These are phyloP conservation scores for Melinopterus prodromus DNA, from an alignment of 2,888 invertebrate genomes.

Conservation along the genomic window DNA sequence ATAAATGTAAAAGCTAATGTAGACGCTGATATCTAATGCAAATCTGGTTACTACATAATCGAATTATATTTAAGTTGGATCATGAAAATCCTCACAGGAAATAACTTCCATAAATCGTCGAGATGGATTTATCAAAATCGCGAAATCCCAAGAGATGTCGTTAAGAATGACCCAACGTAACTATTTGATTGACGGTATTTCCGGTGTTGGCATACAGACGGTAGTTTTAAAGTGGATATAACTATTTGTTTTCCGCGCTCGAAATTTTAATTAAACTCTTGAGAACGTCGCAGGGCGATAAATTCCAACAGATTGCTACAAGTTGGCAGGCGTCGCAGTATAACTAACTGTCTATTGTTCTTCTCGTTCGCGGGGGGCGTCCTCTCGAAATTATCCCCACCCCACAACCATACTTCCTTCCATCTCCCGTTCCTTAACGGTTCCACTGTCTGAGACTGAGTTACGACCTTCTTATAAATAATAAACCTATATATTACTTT, in stretches of 20 bases:
- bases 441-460: slow-evolving; percentile 55
- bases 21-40: too few relatives aligned
- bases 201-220: neutral
- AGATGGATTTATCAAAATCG: neutral
- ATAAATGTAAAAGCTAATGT: too few relatives aligned
- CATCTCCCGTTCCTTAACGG: slow-evolving; percentile 8
- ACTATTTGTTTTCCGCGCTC: slow-evolving; percentile 12
- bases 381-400: slow-evolving; percentile 44
- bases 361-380: slow-evolving; percentile 37
- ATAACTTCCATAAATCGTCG: too few relatives aligned
- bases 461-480: slow-evolving; percentile 59
- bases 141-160: neutral
- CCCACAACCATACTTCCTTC: slow-evolving; percentile 45
- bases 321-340: slow-evolving; percentile 42
- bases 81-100: too few relatives aligned
- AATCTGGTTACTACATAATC: too few relatives aligned
- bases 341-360: slow-evolving; percentile 46
- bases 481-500: slow-evolving; percentile 58
- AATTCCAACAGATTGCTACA: slow-evolving; percentile 39
- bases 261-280: slow-evolving; percentile 37
- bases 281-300: slow-evolving; percentile 36
- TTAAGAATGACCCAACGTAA: neutral
- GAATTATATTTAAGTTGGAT: too few relatives aligned
- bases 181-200: neutral
- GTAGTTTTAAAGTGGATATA: neutral